These are phyloP conservation scores for Lindbergichthys nudifrons DNA, from an alignment of 2,797 vertebrate species.

Conservation along the genomic window DNA sequence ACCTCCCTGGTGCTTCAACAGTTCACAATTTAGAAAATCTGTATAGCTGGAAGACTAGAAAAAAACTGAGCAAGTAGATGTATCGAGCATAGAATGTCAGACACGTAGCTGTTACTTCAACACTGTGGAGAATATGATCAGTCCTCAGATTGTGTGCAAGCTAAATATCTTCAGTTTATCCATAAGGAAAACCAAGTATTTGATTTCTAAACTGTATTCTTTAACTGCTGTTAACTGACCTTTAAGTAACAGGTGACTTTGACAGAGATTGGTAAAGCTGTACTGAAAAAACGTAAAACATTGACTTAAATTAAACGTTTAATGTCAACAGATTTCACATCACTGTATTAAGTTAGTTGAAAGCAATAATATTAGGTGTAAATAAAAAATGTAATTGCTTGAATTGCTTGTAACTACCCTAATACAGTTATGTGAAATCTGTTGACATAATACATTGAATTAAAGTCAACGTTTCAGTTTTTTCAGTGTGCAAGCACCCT, in stretches of 20 bases:
- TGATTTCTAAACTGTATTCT: not conserved
- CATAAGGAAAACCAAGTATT: not conserved
- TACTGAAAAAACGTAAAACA: no score
- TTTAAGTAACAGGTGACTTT: not conserved
- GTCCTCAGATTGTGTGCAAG: not conserved
- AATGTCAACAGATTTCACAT: no score
- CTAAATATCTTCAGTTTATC: not conserved
- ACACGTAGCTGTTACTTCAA: not conserved
- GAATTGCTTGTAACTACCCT: no score
- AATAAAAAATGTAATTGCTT: no score
- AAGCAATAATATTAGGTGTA: no score
- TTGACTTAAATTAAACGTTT: no score
- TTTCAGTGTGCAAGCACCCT: not conserved
- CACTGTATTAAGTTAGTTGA: no score
- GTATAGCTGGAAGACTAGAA: conserved; percentile 7
- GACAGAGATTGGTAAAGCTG: not conserved
- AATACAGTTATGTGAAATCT: no score
- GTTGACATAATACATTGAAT: no score
- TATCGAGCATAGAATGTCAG: not conserved
- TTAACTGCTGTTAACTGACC: not conserved
- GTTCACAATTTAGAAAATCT: conserved; percentile 28
- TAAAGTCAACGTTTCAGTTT: no score
- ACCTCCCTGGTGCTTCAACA: conserved; percentile 8
- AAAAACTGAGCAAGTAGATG: not conserved
- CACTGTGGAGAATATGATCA: not conserved